Evolutionary conservation across 2,888 invertebrate species (phyloP).

Genomic region (Phyllotreta cruciferae): DNA sequence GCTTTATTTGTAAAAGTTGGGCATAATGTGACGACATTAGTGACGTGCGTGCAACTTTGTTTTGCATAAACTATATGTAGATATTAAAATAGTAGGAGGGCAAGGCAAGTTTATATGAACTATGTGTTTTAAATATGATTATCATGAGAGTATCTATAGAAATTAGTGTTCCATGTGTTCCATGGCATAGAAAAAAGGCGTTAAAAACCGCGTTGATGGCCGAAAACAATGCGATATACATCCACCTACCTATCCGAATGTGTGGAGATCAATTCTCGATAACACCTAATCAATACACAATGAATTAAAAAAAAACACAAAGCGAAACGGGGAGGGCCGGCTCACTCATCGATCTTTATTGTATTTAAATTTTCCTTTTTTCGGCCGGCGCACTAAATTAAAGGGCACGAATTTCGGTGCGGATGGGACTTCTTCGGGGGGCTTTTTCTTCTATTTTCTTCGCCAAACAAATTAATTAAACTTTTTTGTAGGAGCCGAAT

Average conservation of each 20-base stretch:
- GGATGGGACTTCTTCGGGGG: too few species aligned
- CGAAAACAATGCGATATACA: conserved; percentile 15
- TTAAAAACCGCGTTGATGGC: not conserved
- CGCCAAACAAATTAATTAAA: conserved; percentile 5
- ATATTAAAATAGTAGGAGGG: too few species aligned
- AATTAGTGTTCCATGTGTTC: too few species aligned
- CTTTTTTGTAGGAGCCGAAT: not conserved
- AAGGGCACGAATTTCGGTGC: conserved; percentile 4
- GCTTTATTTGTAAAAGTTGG: too few species aligned
- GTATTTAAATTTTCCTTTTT: conserved; percentile 37
- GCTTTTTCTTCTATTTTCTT: not conserved
- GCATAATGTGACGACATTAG: too few species aligned
- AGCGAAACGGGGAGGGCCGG: conserved; percentile 21
- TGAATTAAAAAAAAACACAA: conserved; percentile 11
- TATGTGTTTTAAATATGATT: too few species aligned
- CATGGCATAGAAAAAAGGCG: too few species aligned
- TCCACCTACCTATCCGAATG: conserved; percentile 9
- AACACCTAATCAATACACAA: conserved; percentile 30
- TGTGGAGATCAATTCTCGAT: conserved; percentile 22
- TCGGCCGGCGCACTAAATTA: conserved; percentile 30
- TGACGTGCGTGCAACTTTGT: too few species aligned
- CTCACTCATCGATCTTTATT: conserved; percentile 35
- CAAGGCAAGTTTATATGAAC: too few species aligned
- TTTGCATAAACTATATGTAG: too few species aligned
- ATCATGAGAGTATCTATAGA: too few species aligned